phyloP scores from a whole-genome alignment of 2,113 vertebrate species.

The Greenwoodochromis staneri region DNA sequence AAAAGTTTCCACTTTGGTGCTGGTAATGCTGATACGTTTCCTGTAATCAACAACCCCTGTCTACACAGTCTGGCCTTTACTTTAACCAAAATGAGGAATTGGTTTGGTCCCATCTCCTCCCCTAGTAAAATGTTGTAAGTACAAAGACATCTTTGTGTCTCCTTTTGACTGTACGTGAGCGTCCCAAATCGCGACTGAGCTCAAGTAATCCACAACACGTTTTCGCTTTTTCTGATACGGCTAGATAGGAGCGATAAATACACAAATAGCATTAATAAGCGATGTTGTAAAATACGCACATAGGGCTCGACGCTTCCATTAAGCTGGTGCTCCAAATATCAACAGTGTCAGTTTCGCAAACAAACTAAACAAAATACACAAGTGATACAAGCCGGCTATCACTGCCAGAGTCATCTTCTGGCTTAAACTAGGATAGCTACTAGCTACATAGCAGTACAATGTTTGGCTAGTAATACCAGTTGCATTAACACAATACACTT shows the following conservation, averaged over 20 bases:
- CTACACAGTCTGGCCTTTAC: not conserved
- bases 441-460: not conserved
- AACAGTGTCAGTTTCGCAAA: not conserved
- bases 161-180: not conserved
- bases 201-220: not conserved
- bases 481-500: not conserved
- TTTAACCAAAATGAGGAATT: conserved; percentile 6
- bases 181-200: not conserved
- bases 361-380: not conserved
- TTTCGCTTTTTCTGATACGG: not conserved
- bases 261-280: not conserved
- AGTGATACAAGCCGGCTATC: not conserved
- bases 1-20: not conserved
- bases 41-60: not conserved
- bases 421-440: not conserved
- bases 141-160: conserved; percentile 40
- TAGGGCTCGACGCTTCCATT: not conserved
- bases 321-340: not conserved
- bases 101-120: not conserved
- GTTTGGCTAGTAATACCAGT: conserved; percentile 12
- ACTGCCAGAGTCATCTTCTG: not conserved
- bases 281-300: not conserved
- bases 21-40: not conserved
- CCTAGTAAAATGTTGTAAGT: not conserved
- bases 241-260: not conserved